Percentiles rank a stretch among this genome's conserved stretches.
These are phyloP conservation scores for Archivesica marissinica DNA, from an alignment of 1,140 invertebrate species.

Conservation along the genomic window DNA sequence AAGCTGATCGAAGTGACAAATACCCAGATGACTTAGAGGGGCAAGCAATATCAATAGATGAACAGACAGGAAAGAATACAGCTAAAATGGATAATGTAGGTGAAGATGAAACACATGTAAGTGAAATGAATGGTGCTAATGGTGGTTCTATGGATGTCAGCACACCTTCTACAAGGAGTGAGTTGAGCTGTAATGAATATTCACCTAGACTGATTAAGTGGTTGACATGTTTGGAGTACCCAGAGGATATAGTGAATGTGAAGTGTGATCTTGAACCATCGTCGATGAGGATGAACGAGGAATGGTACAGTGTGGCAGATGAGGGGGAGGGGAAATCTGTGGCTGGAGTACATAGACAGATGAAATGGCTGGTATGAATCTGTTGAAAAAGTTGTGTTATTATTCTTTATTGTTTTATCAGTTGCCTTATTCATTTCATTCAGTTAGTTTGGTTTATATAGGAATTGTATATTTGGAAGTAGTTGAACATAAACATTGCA, in stretches of 20 bases:
- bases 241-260: background rate
- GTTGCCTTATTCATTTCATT: no score
- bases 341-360: background rate
- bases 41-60: background rate
- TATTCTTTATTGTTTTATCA: no score
- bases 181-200: background rate
- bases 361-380: background rate
- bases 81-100: background rate
- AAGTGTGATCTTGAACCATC: background rate
- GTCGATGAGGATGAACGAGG: background rate
- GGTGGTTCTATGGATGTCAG: background rate
- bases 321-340: background rate
- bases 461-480: no score
- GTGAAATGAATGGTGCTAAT: background rate
- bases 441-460: no score
- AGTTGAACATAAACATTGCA: no score
- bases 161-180: constrained; percentile 1
- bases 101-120: background rate
- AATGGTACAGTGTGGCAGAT: constrained; percentile 13
- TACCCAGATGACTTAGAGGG: background rate
- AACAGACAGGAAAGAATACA: background rate
- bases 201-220: background rate
- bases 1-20: background rate
- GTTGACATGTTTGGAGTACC: constrained; percentile 17
- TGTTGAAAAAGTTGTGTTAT: background rate